Evolutionary conservation across 2,797 vertebrate species (phyloP), one percentile per base, ranked within the genome.

Genomic region (Fringilla coelebs): DNA sequence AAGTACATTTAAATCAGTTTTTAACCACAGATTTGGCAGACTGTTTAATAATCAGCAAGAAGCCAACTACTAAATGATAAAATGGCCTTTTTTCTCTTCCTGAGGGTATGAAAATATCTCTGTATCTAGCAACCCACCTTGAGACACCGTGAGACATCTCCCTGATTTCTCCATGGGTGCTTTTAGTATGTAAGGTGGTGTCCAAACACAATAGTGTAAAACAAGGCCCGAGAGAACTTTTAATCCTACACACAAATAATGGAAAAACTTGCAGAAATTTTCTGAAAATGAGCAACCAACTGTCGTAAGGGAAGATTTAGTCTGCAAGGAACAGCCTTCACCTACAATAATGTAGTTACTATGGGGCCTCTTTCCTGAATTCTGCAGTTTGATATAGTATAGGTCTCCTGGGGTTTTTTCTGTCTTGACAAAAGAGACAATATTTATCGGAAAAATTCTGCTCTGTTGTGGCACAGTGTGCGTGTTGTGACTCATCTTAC

Each of bases 401-500:
- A 71, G 73, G 76, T 88, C 78, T 94, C 86, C 66, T 70, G 32
- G n/a, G 41, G 0, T 31, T 77, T 72, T 65, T 29, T 26, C 38
- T 36, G 20, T 43, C 52, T 90, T 93, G 76, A 89, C 63, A 91
- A 91, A 85, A 89, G 45, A 84, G 62, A 67, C 10, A 31, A 79
- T 92, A 91, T 78, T 95, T 91, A 82, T 76, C 43, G 54, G 71
- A 74, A 85, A 81, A 93, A 79, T 46, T 72, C 79, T 84, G 13
- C 43, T 73, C 13, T 82, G 51, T 67, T 76, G 11, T 49, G 70
- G 72, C 73, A 80, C 52, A 34, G 24, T 4, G 11, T 65, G 40
- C 3, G 10, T 14, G 0, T 10, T 78, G 60, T 78, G 79, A 91
- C 79, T 84, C 82, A 74, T 41, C 41, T 41, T 9, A 43, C n/a